Evolutionary conservation across 2,797 vertebrate species (phyloP), one percentile per base, ranked within the genome.

Genomic region (Argya squamiceps): DNA sequence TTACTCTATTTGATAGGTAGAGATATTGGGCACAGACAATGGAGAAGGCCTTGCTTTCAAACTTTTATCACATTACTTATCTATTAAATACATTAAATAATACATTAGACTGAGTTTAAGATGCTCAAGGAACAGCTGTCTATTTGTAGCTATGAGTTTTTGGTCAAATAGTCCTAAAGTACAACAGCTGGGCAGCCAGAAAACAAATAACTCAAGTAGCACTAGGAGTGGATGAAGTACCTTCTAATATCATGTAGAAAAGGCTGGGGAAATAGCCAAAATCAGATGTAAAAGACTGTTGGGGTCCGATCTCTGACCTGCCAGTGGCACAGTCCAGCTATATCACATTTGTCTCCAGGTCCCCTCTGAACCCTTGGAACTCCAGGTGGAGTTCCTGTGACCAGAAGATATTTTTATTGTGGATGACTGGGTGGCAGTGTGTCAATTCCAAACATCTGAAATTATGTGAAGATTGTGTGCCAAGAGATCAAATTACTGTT

Each of bases 401-500:
- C 17, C 21, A 67, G 22, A 67, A 59, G 10, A 50, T 1, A 39
- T 47, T 93, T 87, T 60, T 56, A 36, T 49, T 60, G 41, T 26
- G 55, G 55, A 21, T 6, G 5, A 11, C 13, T 10, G 11, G 4
- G 6, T 69, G 20, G 12, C 18, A 60, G 2, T 0, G 0, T 27
- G 4, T 59, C 21, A 68, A 8, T 60, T 49, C 49, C 79, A 64
- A 82, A 30, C 30, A 3, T 16, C 18, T 34, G 44, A 55, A 59
- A 47, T 70, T 19, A 53, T 4, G 8, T 67, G 65, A 79, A 50
- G 10, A 5, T 4, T 41, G 9, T 36, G 24, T 34, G 27, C 21
- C 44, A 44, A 70, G 15, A 39, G 56, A 50, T 55, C 34, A 70
- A 62, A 70, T 17, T 43, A 46, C 27, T 41, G 14, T 39, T 89